A percentile compares a stretch with the other conserved stretches of the same genome.
Conservation (phyloP, 2,888 invertebrate genomes). For the Dryadula phaetusa region DNA sequence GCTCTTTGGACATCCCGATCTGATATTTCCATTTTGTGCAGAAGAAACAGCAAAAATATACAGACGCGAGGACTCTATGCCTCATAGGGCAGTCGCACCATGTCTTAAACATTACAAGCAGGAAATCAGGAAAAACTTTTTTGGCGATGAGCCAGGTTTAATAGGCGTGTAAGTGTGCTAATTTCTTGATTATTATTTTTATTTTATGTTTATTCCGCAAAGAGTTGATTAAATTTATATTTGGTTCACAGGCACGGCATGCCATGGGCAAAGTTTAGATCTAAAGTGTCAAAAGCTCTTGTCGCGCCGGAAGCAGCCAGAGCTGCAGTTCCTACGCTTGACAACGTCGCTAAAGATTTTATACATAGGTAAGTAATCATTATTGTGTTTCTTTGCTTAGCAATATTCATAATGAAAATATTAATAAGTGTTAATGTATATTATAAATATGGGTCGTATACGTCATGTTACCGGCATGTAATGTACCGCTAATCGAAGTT, state of each 20-base stretch:
- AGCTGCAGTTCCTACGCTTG: conserved; percentile 89
- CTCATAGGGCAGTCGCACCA: conserved; percentile 89
- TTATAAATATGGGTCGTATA: not conserved
- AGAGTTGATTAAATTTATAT: not conserved
- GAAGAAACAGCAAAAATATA: conserved; percentile 89
- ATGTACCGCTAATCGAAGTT: not conserved
- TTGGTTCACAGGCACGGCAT: conserved; percentile 88
- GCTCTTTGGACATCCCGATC: conserved; percentile 90
- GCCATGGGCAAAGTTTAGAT: conserved; percentile 93
- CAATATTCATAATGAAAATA: not conserved
- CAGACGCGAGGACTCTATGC: conserved; percentile 87
- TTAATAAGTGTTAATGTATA: not conserved
- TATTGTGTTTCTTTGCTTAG: not conserved
- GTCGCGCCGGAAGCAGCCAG: conserved; percentile 91
- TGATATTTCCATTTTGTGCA: conserved; percentile 89
- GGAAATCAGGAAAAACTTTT: conserved; percentile 87
- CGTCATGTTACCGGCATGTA: not conserved
- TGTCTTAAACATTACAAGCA: conserved; percentile 89
- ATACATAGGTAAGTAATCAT: conserved; percentile 82
- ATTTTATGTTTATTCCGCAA: not conserved
- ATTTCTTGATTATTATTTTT: conserved; percentile 8
- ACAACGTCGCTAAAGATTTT: conserved; percentile 91
- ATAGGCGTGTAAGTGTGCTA: conserved; percentile 88
- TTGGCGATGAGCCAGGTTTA: conserved; percentile 88
- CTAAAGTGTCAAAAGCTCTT: conserved; percentile 92